Evolutionary conservation across 2,113 vertebrate species (phyloP).

Genomic region (Tursiops truncatus): DNA sequence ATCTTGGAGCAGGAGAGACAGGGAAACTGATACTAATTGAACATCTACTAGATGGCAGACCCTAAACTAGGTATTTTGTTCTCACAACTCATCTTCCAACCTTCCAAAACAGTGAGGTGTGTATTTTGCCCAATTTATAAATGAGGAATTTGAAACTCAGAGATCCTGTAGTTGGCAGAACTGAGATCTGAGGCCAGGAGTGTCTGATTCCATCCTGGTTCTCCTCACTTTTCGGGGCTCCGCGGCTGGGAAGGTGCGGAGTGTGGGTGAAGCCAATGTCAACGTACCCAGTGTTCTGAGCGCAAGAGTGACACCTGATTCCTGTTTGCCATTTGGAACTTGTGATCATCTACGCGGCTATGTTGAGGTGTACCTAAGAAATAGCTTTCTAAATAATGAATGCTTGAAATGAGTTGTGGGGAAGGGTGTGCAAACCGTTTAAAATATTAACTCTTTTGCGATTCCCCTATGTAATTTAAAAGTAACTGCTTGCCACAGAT

Average conservation of each 20-base stretch:
- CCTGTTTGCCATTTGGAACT: neutral
- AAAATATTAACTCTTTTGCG: constrained; percentile 52
- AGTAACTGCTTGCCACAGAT: constrained; percentile 37
- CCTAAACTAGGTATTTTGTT: neutral
- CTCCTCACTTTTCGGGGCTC: neutral
- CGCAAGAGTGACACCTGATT: neutral
- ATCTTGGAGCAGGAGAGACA: neutral
- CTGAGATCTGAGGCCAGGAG: neutral
- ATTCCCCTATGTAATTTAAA: constrained; percentile 51
- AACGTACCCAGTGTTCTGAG: neutral
- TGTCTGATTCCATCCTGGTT: neutral
- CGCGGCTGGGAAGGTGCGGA: accelerated
- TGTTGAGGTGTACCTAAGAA: constrained; percentile 52
- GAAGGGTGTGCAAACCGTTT: constrained; percentile 31
- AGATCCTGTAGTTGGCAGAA: neutral
- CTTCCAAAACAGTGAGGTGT: neutral
- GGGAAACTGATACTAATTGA: neutral
- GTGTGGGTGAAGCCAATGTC: neutral
- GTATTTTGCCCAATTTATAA: neutral
- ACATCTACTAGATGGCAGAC: neutral
- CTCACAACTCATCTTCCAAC: neutral
- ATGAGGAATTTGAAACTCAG: constrained; percentile 14
- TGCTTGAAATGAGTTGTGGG: constrained; percentile 8
- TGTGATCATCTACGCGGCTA: neutral
- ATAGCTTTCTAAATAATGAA: constrained; percentile 63